Evolutionary conservation across 2,797 vertebrate genomes (phyloP).

Genomic region (Urocyon cinereoargenteus): DNA sequence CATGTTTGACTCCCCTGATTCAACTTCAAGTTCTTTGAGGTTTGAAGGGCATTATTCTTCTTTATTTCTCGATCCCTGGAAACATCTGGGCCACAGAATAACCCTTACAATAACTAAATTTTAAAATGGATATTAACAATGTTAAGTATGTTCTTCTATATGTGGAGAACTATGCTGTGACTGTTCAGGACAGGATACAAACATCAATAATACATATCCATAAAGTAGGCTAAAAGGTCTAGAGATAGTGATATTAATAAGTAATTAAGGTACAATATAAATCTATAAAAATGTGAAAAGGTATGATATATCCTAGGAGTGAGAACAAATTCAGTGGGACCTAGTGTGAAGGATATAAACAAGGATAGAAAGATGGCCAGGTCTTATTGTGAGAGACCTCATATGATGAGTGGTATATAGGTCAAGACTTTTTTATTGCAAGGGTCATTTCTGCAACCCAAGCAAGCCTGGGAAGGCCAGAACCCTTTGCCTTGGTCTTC

Average conservation of each 20-base stretch:
- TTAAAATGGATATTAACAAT: background rate
- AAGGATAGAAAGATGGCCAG: background rate
- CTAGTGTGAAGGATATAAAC: background rate
- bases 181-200: background rate
- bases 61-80: background rate
- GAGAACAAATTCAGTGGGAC: slow-evolving; percentile 26
- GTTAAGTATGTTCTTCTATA: background rate
- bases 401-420: background rate
- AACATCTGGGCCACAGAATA: background rate
- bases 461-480: background rate
- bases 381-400: background rate
- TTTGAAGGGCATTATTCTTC: background rate
- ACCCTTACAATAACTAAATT: background rate
- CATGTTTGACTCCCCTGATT: background rate
- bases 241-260: slow-evolving; percentile 15
- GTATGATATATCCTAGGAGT: background rate
- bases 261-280: slow-evolving; percentile 6
- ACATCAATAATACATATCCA: background rate
- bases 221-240: background rate
- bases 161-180: background rate
- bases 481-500: background rate
- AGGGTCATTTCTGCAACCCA: background rate
- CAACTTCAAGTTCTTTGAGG: background rate
- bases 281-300: background rate
- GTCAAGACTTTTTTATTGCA: slow-evolving; percentile 16